Evolutionary conservation across 2,888 invertebrate genomes (phyloP), one percentile per base, ranked within the genome.

Genomic region (Bursaphelenchus okinawaensis): DNA sequence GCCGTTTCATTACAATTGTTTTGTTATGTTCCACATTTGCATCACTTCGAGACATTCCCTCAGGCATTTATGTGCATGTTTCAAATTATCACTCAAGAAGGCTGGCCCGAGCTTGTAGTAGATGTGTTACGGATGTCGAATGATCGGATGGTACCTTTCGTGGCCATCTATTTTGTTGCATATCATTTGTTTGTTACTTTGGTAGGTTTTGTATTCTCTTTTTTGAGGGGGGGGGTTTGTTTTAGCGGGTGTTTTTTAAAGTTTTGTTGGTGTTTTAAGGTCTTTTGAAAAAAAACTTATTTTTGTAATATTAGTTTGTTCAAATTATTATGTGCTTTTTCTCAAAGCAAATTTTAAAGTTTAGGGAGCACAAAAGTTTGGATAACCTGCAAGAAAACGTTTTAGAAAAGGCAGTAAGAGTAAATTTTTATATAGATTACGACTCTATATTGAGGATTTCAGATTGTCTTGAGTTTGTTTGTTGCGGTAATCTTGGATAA

Each of bases 91-190:
- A 98, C 98, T 0, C 98, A 99, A 88, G 98, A 99, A 87, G 98
- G 96, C 7, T 99, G 98, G 98, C 95, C 96, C 0, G 98, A 98
- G 84, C 93, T 98, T 20, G 99, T 98, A 93, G 95, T 96, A 81
- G 93, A 95, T 84, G 96, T 95, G 0, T 94, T 98, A 93, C 82
- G 84, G 7, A 68, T 72, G 58, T 68, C 65, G 24, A 67, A 74
- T 52, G 69, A 74, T 31, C 62, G 71, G 6, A 72, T 71, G 67
- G 71, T 66, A 4, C 77, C 77, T 1, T 79, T 81, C 58, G 95
- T 96, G n/a, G 98, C 98, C 0, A 89, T 96, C 66, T 99, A 99
- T 85, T 99, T 99, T 83, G 96, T 98, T 81, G 87, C 94, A 23
- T 99, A 98, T 83, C 98, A 99, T 86, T 87, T 99, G 65, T 96